Base-by-base conservation (phyloP, 2,888 invertebrate species). In the Agriopis leucophaearia region DNA sequence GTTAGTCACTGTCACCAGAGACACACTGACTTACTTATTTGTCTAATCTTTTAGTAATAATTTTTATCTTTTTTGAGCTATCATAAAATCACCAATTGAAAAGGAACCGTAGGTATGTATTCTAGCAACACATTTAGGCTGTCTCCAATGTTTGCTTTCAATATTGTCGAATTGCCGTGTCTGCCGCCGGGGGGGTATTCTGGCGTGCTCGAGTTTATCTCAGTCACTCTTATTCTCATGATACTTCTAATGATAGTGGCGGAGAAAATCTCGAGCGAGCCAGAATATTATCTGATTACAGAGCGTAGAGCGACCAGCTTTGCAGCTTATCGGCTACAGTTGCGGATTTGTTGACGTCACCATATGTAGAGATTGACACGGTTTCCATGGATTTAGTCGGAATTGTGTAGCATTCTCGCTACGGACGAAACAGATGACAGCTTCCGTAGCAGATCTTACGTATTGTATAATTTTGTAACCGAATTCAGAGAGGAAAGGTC, bases 91-190 rank as follows among this genome's bases (percentile, higher is more conserved):
- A 7, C 13, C 12, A 44, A 9, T 4, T 8, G 7, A 45, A 36
- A 8, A 15, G 13, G 2, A 47, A 57, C 10, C 15, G n/a, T n/a
- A n/a, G n/a, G n/a, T 8, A 15, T 6, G 9, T 9, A 13, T 7
- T n/a, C 63, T 63, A 9, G 55, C 48, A 55, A 55, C 55, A 54
- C 27, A 40, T 55, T 55, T 40, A 13, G 47, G 45, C 38, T 55
- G 62, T 18, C 40, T 45, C n/a, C 45, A 48, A 55, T 63, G 38
- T 63, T 63, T 55, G 48, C 45, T 55, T 63, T 63, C 40, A 55
- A 48, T n/a, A n/a, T 55, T 63, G 63, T 62, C 42, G 38, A 27
- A n/a, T 52, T 10, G 45, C 4, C 16, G 47, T 36, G 54, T 55
- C 63, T 63, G 55, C 48, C 12, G 16, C 1, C 27, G 38, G 27